Conservation (phyloP, 1,140 invertebrate species). For the Danaus melanippus region DNA sequence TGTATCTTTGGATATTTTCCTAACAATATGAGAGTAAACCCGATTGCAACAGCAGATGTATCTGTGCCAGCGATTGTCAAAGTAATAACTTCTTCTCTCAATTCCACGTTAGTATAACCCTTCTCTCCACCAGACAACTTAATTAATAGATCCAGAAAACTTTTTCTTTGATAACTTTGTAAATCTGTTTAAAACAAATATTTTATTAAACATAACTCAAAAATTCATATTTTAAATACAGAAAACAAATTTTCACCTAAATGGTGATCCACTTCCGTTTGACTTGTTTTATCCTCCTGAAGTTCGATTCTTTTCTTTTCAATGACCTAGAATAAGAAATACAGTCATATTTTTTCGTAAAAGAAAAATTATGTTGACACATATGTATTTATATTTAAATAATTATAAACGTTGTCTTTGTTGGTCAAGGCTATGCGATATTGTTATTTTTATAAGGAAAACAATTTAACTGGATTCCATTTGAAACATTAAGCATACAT, state of each 20-base stretch:
- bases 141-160: constrained; percentile 40
- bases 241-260: constrained; percentile 24
- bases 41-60: constrained; percentile 32
- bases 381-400: too few species aligned
- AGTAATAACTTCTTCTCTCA: constrained; percentile 38
- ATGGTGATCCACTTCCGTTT: constrained; percentile 32
- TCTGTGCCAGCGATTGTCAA: constrained; percentile 37
- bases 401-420: too few species aligned
- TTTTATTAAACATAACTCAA: background rate
- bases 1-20: constrained; percentile 38
- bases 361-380: too few species aligned
- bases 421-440: too few species aligned
- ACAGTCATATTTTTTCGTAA: too few species aligned
- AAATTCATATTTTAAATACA: too few species aligned
- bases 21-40: constrained; percentile 28
- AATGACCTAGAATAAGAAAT: constrained; percentile 33
- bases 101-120: constrained; percentile 31
- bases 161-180: constrained; percentile 26
- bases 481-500: constrained; percentile 7
- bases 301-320: constrained; percentile 36
- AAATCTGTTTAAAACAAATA: constrained; percentile 26
- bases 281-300: constrained; percentile 21
- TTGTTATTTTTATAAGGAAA: too few species aligned
- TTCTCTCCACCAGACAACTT: constrained; percentile 25
- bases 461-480: too few species aligned